Percentiles rank a stretch among this genome's conserved stretches.
Conservation (phyloP, 2,888 invertebrate genomes). For the Catocala sponsa region DNA sequence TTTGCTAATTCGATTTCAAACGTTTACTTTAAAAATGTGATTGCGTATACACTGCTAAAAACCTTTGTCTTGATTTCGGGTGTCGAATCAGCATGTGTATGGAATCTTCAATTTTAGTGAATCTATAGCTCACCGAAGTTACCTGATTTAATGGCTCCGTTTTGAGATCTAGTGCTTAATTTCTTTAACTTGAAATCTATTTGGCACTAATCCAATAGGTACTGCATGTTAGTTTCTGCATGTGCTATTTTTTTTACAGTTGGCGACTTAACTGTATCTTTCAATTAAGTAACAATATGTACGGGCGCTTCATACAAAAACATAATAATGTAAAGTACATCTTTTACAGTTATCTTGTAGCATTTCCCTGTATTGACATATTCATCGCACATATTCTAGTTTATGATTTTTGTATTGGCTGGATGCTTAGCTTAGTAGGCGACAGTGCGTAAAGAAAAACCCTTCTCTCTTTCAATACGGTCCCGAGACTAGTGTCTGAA, state of each 20-base stretch:
- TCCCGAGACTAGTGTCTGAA: no score
- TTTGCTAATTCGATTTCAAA: no score
- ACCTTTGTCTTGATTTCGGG: background rate
- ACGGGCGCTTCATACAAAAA: no score
- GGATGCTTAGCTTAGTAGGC: no score
- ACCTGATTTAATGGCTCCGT: background rate
- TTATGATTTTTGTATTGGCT: no score
- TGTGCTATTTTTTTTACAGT: conserved; percentile 52
- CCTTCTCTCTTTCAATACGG: no score
- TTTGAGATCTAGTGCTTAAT: conserved; percentile 6
- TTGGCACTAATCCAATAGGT: conserved; percentile 60
- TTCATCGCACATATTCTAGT: no score
- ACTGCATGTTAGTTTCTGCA: conserved; percentile 55
- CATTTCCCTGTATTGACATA: no score
- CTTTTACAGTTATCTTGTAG: no score
- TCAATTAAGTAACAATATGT: conserved; percentile 37
- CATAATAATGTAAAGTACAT: no score
- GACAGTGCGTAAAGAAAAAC: no score
- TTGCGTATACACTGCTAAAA: background rate
- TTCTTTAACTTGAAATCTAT: conserved; percentile 30
- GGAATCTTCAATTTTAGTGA: background rate
- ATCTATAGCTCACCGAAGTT: background rate
- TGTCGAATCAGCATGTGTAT: background rate
- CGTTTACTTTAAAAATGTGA: background rate
- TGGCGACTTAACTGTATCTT: conserved; percentile 47